Evolutionary conservation across 2,113 vertebrate genomes (phyloP), one percentile per base, ranked within the genome.

Genomic region (Eudyptes chrysolophus): DNA sequence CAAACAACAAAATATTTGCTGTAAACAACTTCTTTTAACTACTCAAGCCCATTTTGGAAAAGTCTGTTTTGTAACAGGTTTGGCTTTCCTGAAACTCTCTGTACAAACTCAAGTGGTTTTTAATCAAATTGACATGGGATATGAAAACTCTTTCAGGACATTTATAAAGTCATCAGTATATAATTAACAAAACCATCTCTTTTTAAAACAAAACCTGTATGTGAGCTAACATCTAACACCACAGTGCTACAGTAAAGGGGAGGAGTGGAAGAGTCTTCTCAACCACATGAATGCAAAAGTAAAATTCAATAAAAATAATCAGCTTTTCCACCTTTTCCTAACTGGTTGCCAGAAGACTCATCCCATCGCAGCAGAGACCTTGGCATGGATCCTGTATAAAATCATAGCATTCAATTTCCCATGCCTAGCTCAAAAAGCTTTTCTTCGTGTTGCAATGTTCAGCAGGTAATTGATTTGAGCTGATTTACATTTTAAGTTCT

Each of bases 261-360:
- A 84, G 38, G n/a, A 71, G 38, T 42, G 38, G 48, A 86, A 81
- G n/a, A 62, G 8, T 68, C 27, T 89, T 55, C 69, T 93, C 22
- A 85, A 9, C 11, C 16, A 68, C 12, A 75, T 26, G 8, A 79
- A 87, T 61, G 57, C 20, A 90, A 71, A 84, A 90, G 38, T 64
- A 93, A 88, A 85, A 85, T 85, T 76, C 75, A 79, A 76, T 81
- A 66, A 52, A 85, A 91, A 80, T 64, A 93, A 90, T 79, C 51
- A 83, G 14, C 19, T 87, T 92, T 89, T 86, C 44, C 18, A 87
- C 64, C 27, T 84, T 80, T 94, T 79, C 20, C 25, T 72, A 84
- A 52, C 24, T 34, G 6, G 3, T 49, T 92, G 75, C 66, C 82
- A 95, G 72, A 91, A 96, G 88, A 13, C 5, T 92, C 58, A 72